Conservation (phyloP, 2,888 invertebrate genomes). For the Drosophila stalkeri region DNA sequence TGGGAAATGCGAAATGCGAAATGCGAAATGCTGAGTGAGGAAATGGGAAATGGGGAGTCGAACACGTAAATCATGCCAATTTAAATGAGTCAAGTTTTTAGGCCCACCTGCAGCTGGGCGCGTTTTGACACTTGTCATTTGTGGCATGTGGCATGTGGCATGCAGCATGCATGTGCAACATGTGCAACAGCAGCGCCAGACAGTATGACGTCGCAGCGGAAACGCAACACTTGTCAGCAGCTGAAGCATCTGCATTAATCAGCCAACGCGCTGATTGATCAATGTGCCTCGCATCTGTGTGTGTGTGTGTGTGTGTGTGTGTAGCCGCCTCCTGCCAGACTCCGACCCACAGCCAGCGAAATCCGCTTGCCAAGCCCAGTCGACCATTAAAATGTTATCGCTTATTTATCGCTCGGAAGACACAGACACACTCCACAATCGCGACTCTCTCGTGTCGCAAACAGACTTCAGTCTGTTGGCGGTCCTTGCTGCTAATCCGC, state of each 20-base stretch:
- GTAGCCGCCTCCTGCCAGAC: not conserved
- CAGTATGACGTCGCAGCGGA: constrained; percentile 71
- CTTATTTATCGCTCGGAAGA: constrained; percentile 66
- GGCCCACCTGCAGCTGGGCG: constrained; percentile 60
- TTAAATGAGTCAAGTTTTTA: constrained; percentile 66
- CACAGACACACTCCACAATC: constrained; percentile 4
- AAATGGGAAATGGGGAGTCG: constrained; percentile 24
- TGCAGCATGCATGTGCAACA: constrained; percentile 1
- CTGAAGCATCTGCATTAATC: constrained; percentile 60
- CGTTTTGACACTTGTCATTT: constrained; percentile 74
- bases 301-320: no score
- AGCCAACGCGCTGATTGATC: constrained; percentile 69
- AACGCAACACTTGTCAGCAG: constrained; percentile 66
- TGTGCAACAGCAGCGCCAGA: constrained; percentile 37
- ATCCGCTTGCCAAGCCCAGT: constrained; percentile 16
- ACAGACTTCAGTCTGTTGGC: constrained; percentile 46
- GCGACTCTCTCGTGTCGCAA: not conserved
- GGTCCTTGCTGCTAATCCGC: constrained; percentile 50
- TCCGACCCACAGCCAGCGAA: constrained; percentile 8
- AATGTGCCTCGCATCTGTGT: constrained; percentile 39
- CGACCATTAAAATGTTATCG: constrained; percentile 74
- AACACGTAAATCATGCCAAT: constrained; percentile 78
- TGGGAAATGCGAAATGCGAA: constrained; percentile 20
- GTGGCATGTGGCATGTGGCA: constrained; percentile 24
- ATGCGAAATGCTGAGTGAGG: constrained; percentile 20